Evolutionary conservation across 2,113 vertebrate species (phyloP), one percentile per base, ranked within the genome.

Genomic region (Ageneiosus marmoratus): DNA sequence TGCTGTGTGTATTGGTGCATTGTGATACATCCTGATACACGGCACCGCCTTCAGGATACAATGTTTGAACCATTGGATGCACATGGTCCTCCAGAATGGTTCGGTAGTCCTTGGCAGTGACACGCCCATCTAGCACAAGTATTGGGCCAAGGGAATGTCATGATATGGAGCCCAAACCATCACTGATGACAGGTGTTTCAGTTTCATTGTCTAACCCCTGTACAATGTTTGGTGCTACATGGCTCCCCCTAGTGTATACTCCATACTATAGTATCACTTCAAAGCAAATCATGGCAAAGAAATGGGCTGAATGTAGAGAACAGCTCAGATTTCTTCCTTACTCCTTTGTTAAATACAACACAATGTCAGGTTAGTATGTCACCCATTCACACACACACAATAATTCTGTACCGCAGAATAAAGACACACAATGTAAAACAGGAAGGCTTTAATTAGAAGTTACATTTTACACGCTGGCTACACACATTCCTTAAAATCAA

Each of bases 221-320:
- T n/a, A n/a, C n/a, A 32, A 87, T 73, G 15, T 44, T 79, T 5
- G 34, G 51, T 89, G 76, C 83, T 53, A n/a, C 0, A 29, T 86
- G 86, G 87, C 86, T 85, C 86, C 90, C 70, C 87, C 91, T 90
- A 83, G 87, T 91, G 92, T 77, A 50, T 51, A 13, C 8, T 83
- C 79, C 9, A 0, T 22, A 50, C 65, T 29, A 62, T 70, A 78
- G 62, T 84, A 73, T 53, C n/a, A 1, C 34, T 48, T 13, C 22
- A 69, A 37, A 22, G 29, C 2, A 20, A 53, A 10, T 16, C 10
- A 22, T 22, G 8, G 10, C 29, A 24, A 15, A 29, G 58, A 70
- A 44, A 44, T 16, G 37, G 4, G 18, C 2, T 65, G 4, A 63
- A 34, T 62, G 13, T 16, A 48, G 1, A 2, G 24, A 79, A 50